Evolutionary conservation across 2,888 invertebrate genomes (phyloP), one percentile per base, ranked within the genome.

Genomic region (Molorchus minor): DNA sequence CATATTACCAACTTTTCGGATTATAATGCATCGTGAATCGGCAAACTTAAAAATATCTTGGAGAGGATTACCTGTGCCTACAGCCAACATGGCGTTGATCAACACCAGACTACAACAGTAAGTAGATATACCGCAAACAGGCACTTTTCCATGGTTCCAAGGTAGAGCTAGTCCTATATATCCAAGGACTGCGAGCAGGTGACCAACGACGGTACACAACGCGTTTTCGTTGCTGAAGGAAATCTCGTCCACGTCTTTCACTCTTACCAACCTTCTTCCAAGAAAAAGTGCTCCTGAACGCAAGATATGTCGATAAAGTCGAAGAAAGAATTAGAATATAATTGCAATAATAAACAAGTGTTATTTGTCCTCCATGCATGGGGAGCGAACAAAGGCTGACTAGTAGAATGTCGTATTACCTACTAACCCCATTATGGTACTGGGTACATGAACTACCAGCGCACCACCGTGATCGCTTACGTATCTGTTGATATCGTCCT

Each of bases 141-240:
- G 47, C 4, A 16, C 21, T 2, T 56, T 36, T 21, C 62, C 62
- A 35, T 64, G 68, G 12, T 19, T 25, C 2, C 54, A 53, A 1
- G 73, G 74, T 16, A 74, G 38, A 44, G 58, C 61, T 13, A 71
- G 62, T 4, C 65, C 63, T 8, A 68, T 56, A 25, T 80, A 74
- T 8, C 80, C 80, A 13, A 77, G 38, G 16, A 80, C 71, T 7
- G 80, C 68, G 13, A 81, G 66, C n/a, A 79, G 46, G 35, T 79
- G 76, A 3, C 81, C 81, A 5, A 73, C 69, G 8, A 76, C 69
- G 2, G 72, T 72, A 2, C 64, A 73, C n/a, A 71, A 75, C 0
- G 74, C 70, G 10, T 77, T 73, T 57, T 74, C 74, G n/a, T 67
- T 63, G 1, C 76, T 70, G 5, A 80, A 56, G 19, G 78, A 80